phyloP scores from a whole-genome alignment of 2,113 vertebrate species.

The Sander vitreus region DNA sequence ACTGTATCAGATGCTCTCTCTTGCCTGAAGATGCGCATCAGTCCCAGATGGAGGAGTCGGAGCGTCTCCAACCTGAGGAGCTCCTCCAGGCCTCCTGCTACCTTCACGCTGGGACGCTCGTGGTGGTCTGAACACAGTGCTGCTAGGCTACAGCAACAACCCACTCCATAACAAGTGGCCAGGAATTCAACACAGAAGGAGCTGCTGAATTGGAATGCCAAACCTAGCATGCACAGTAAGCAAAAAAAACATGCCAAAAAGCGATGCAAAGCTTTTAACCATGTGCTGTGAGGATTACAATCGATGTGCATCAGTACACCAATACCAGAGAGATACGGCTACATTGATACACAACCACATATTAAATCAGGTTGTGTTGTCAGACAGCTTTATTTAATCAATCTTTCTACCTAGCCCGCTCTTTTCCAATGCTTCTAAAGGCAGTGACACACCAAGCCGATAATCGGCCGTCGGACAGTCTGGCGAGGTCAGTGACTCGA shows the following conservation, averaged over 20 bases:
- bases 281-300: not conserved
- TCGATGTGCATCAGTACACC: no score
- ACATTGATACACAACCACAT: not conserved
- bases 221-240: not conserved
- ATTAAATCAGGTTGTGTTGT: no score
- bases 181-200: slow-evolving; percentile 32
- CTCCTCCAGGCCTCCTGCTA: slow-evolving; percentile 33
- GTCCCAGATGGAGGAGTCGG: slow-evolving; percentile 10
- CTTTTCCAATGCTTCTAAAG: not conserved
- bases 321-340: not conserved
- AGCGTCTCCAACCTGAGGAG: slow-evolving; percentile 18
- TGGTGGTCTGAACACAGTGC: slow-evolving; percentile 45
- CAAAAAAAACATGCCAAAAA: not conserved
- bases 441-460: no score
- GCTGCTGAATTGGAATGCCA: not conserved
- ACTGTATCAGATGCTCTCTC: slow-evolving; percentile 44
- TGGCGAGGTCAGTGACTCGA: no score
- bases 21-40: slow-evolving; percentile 41
- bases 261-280: not conserved
- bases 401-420: no score
- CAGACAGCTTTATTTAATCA: no score
- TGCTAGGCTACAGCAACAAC: slow-evolving; percentile 34
- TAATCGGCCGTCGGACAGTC: no score
- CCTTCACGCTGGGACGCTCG: not conserved
- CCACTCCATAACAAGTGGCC: slow-evolving; percentile 51